Base-by-base conservation (phyloP, 1,140 invertebrate species). In the Steinernema feltiae region DNA sequence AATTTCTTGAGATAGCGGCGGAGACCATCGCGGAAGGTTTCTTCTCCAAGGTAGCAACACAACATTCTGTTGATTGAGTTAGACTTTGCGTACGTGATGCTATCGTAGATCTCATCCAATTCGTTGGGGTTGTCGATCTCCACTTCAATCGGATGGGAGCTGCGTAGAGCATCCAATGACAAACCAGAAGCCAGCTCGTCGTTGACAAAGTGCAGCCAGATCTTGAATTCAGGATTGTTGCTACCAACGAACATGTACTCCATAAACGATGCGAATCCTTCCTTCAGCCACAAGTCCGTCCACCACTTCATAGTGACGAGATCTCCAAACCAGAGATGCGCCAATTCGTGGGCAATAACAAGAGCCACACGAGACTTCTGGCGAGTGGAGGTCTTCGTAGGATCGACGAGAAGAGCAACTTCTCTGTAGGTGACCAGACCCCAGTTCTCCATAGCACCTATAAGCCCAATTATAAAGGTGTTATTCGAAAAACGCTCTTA, bases 1-100 rank as follows among this genome's bases (percentile, higher is more conserved):
- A 96, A 93, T 75, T 91, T 90, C 1, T 91, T 93, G 74, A 99
- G 87, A 84, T 99, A 99, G 1, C 92, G 85, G 83, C 95, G 92
- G 92, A 99, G 95, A 30, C 95, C 95, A 87, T 92, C 93, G n/a
- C 92, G 90, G 86, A 98, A 99, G 87, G 93, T 92, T 87, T 84
- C 80, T 79, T 96, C 94, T 12, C 95, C 95, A 82, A 99, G 93
- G 82, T 95, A 93, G 81, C 94, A 98, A 83, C 92, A 93, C 48
- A 99, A 88, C 96, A 98, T 98, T 81, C 94, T 90, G 69, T 98
- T 97, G 0, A 98, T 91, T 46, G 93, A 94, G 0, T 88, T 87
- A 3, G 88, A 88, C 80, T 89, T 89, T 76, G 87, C 87, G 80
- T 89, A 89, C 17, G 88, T 88, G 72, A 89, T 89, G 30, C 84